phyloP scores from a whole-genome alignment of 2,888 invertebrate genomes.

The Hypercompe scribonia region DNA sequence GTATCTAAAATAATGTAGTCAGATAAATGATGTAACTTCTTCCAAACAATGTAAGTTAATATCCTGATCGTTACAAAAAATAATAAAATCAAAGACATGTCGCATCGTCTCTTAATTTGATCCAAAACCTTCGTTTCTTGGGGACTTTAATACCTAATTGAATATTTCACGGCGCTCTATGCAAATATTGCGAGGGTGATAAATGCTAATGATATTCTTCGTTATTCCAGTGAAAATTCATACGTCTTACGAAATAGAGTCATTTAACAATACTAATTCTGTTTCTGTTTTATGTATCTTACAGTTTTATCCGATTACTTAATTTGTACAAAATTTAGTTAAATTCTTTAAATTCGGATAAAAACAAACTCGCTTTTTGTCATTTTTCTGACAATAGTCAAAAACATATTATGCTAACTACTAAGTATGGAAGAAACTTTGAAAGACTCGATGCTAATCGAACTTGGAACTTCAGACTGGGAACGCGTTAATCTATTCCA shows the following conservation, averaged over 20 bases:
- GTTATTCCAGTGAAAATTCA: constrained; percentile 52
- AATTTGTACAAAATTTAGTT: neutral
- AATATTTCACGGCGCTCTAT: constrained; percentile 63
- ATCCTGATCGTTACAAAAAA: constrained; percentile 78
- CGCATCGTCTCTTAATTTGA: constrained; percentile 60
- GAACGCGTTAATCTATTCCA: no score
- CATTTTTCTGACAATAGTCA: neutral
- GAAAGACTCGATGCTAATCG: neutral
- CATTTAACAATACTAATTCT: constrained; percentile 40
- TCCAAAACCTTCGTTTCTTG: constrained; percentile 53
- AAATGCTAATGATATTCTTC: constrained; percentile 61
- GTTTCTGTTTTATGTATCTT: constrained; percentile 17
- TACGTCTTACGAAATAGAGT: constrained; percentile 46
- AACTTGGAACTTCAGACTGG: no score
- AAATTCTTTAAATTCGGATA: neutral
- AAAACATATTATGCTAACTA: neutral
- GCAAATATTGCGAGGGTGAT: constrained; percentile 60
- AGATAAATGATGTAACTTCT: constrained; percentile 66
- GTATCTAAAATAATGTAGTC: constrained; percentile 66
- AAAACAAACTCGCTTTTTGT: neutral
- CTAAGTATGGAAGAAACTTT: neutral
- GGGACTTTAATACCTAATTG: constrained; percentile 60
- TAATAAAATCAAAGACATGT: constrained; percentile 74
- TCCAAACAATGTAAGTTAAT: constrained; percentile 74
- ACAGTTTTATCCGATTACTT: neutral